Percentiles rank a stretch among this genome's conserved stretches.
Evolutionary conservation across 2,888 invertebrate species (phyloP).

Genomic region (Andrena fulva): DNA sequence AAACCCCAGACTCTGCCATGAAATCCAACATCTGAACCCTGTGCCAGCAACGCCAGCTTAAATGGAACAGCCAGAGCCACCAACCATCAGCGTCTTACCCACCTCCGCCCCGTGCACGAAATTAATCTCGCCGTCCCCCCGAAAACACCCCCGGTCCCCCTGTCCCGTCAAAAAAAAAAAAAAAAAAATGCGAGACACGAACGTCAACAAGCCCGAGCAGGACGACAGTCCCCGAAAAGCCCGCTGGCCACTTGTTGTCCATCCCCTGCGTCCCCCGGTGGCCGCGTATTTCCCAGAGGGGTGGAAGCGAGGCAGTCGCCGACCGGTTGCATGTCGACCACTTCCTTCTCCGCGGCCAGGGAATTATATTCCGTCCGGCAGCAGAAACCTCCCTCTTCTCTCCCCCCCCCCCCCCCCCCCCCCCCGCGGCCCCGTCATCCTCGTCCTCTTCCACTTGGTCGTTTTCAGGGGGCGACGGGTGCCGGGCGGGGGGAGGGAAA

Average conservation of each 20-base stretch:
- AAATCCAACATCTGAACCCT: too few species aligned
- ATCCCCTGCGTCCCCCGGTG: slow-evolving; percentile 49
- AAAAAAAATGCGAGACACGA: slow-evolving; percentile 27
- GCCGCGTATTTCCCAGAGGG: slow-evolving; percentile 59
- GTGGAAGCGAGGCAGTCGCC: slow-evolving; percentile 42
- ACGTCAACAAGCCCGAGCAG: slow-evolving; percentile 46
- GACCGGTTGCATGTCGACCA: slow-evolving; percentile 59
- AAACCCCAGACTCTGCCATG: too few species aligned
- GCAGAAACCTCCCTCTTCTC: slow-evolving; percentile 63
- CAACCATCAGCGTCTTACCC: too few species aligned
- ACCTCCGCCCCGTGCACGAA: background rate
- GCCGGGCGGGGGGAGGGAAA: slow-evolving; percentile 29
- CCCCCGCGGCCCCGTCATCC: background rate
- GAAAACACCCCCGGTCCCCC: slow-evolving; percentile 14
- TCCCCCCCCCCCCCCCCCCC: background rate
- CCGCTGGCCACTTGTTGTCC: slow-evolving; percentile 79
- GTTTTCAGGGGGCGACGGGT: slow-evolving; percentile 53
- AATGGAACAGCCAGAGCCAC: too few species aligned
- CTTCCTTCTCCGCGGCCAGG: slow-evolving; percentile 59
- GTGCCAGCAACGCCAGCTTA: too few species aligned
- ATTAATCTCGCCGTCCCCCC: slow-evolving; percentile 36
- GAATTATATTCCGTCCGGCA: slow-evolving; percentile 73
- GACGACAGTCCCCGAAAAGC: slow-evolving; percentile 53
- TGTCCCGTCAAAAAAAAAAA: too few species aligned
- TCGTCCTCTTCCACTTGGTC: slow-evolving; percentile 49